phyloP scores from a whole-genome alignment of 1,140 invertebrate species.

The Eumaeus atala region DNA sequence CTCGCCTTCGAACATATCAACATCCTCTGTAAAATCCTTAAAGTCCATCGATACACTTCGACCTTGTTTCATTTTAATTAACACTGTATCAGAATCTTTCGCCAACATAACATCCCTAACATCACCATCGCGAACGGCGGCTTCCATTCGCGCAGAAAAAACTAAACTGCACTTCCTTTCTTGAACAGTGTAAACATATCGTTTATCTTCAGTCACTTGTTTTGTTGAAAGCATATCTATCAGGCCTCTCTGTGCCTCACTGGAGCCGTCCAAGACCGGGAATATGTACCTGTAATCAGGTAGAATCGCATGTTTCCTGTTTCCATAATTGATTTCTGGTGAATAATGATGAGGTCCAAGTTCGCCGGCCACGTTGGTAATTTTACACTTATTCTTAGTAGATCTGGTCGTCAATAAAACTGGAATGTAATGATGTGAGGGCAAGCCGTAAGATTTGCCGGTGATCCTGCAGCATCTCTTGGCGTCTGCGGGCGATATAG shows the following conservation, averaged over 20 bases:
- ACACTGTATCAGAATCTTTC: conserved; percentile 81
- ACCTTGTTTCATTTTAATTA: conserved; percentile 82
- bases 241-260: conserved; percentile 77
- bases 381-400: conserved; percentile 77
- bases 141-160: conserved; percentile 83
- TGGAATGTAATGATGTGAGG: conserved; percentile 86
- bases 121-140: conserved; percentile 84
- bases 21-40: conserved; percentile 76
- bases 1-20: conserved; percentile 79
- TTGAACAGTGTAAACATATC: conserved; percentile 84
- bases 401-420: conserved; percentile 78
- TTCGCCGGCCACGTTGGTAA: conserved; percentile 77
- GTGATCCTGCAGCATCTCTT: conserved; percentile 87
- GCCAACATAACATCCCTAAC: conserved; percentile 85
- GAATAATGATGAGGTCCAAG: conserved; percentile 75
- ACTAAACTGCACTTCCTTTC: conserved; percentile 84
- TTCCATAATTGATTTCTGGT: conserved; percentile 76
- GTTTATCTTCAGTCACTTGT: conserved; percentile 74
- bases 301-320: conserved; percentile 78
- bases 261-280: conserved; percentile 79
- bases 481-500: conserved; percentile 86
- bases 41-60: conserved; percentile 82
- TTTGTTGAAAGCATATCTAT: conserved; percentile 78
- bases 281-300: conserved; percentile 84
- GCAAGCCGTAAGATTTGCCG: conserved; percentile 84